Percentiles rank a stretch among this genome's conserved stretches.
These are phyloP conservation scores for Strix aluco DNA, from an alignment of 2,113 vertebrate species.

Conservation along the genomic window DNA sequence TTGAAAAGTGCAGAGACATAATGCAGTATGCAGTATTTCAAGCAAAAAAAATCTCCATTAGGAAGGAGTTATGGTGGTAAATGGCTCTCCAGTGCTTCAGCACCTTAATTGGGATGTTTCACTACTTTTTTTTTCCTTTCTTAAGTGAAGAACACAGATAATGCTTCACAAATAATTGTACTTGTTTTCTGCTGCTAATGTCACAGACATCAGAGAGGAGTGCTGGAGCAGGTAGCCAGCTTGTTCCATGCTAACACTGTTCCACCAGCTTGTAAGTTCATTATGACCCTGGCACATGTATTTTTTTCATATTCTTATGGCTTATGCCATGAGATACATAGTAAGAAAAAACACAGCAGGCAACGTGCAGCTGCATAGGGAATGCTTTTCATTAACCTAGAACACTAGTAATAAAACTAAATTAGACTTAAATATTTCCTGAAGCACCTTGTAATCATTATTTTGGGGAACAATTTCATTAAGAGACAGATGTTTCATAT, in stretches of 20 bases:
- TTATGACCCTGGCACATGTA: not conserved
- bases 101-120: not conserved
- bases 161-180: not conserved
- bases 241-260: not conserved
- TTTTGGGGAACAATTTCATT: slow-evolving; percentile 11
- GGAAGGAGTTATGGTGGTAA: not conserved
- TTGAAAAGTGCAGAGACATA: slow-evolving; percentile 11
- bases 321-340: not conserved
- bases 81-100: not conserved
- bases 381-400: slow-evolving; percentile 50
- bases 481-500: not conserved
- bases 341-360: not conserved
- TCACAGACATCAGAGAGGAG: not conserved
- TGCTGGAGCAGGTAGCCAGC: not conserved
- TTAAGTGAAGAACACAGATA: not conserved
- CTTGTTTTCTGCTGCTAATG: not conserved
- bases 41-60: not conserved
- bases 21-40: not conserved
- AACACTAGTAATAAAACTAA: slow-evolving; percentile 25
- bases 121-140: not conserved
- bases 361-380: not conserved
- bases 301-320: not conserved
- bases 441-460: slow-evolving; percentile 39
- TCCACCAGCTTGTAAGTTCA: not conserved
- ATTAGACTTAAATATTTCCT: slow-evolving; percentile 51